phyloP scores from a whole-genome alignment of 2,888 invertebrate genomes.

The Pyralis farinalis region DNA sequence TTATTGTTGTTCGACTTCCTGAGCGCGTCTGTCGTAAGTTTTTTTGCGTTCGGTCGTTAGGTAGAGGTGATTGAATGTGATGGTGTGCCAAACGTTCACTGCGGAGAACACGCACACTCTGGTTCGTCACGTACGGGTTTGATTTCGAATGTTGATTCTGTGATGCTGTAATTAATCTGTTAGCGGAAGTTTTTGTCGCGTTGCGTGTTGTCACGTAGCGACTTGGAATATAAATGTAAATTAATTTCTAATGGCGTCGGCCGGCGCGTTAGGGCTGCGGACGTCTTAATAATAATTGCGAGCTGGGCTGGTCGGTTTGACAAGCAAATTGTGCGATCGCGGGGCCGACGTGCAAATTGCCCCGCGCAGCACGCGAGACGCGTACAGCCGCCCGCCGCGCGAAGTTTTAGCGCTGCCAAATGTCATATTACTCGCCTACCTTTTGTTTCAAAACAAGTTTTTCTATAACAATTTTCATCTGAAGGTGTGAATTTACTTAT shows the following conservation, averaged over 20 bases:
- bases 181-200: conserved; percentile 7
- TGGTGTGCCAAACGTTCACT: conserved; percentile 61
- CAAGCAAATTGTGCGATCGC: conserved; percentile 63
- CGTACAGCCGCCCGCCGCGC: conserved; percentile 10
- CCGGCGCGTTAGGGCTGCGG: conserved; percentile 35
- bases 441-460: background rate
- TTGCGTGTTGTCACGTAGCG: conserved; percentile 33
- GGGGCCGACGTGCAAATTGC: conserved; percentile 71
- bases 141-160: conserved; percentile 51
- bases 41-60: conserved; percentile 71
- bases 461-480: background rate
- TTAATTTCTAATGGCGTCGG: conserved; percentile 57
- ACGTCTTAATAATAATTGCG: conserved; percentile 43
- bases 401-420: background rate
- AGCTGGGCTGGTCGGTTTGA: conserved; percentile 49
- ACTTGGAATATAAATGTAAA: conserved; percentile 43
- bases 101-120: conserved; percentile 18
- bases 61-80: conserved; percentile 75
- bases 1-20: conserved; percentile 76
- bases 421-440: background rate
- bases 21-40: conserved; percentile 71
- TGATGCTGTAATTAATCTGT: conserved; percentile 45
- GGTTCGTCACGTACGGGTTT: conserved; percentile 49
- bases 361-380: conserved; percentile 39
- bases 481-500: background rate